phyloP scores from a whole-genome alignment of 2,888 invertebrate species.

The Parelbella ahira region DNA sequence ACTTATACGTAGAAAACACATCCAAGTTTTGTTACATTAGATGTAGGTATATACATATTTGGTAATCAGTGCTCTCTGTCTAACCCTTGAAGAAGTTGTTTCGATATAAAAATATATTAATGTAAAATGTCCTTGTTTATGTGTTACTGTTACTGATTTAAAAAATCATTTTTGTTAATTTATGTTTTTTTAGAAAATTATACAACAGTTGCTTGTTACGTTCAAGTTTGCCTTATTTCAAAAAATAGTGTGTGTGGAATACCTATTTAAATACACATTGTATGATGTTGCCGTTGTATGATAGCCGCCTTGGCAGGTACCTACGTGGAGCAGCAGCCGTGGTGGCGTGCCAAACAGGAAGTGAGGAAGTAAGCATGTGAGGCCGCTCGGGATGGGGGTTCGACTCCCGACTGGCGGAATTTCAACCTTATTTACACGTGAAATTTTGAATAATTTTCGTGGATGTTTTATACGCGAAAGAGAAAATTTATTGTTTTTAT shows the following conservation, averaged over 20 bases:
- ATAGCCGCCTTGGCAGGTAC: constrained; percentile 42
- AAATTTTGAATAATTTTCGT: constrained; percentile 26
- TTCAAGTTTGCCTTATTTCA: background rate
- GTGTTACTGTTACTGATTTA: no score
- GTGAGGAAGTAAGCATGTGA: constrained; percentile 70
- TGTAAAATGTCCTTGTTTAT: no score
- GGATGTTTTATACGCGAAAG: constrained; percentile 19
- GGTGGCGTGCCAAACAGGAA: constrained; percentile 79
- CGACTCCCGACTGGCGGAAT: constrained; percentile 59
- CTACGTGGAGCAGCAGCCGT: constrained; percentile 64
- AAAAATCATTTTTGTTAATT: no score
- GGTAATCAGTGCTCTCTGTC: no score
- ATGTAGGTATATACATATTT: no score
- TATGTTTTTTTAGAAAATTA: no score
- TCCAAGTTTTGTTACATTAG: no score
- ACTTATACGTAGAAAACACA: no score
- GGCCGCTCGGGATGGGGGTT: constrained; percentile 67
- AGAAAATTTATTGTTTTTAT: constrained; percentile 6
- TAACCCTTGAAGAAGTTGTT: no score
- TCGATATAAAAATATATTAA: no score
- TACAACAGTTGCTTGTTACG: no score
- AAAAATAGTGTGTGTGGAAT: constrained; percentile 12
- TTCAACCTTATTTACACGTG: constrained; percentile 50
- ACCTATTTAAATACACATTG: constrained; percentile 28
- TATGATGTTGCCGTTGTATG: no score